phyloP scores from a whole-genome alignment of 2,888 invertebrate species.

The Tetranychus truncatus region DNA sequence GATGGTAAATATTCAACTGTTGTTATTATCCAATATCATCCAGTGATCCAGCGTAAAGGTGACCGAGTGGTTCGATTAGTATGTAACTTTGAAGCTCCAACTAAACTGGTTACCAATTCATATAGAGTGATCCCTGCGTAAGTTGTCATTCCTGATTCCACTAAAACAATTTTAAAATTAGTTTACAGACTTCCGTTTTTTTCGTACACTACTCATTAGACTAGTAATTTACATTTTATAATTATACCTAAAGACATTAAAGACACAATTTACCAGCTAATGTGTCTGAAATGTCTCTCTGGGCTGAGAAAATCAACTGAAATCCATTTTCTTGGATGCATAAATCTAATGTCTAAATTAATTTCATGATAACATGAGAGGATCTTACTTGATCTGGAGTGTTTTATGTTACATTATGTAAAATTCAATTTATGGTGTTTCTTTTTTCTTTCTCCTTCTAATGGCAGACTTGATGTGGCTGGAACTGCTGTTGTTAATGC shows the following conservation, averaged over 20 bases:
- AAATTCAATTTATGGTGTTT: not conserved
- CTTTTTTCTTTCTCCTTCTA: not conserved
- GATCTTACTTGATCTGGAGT: not conserved
- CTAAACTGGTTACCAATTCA: slow-evolving; percentile 28
- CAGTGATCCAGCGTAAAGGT: slow-evolving; percentile 61
- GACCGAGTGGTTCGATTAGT: slow-evolving; percentile 61
- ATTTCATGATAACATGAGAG: too few relatives aligned
- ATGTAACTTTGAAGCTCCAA: slow-evolving; percentile 29
- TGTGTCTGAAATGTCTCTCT: too few relatives aligned
- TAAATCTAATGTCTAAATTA: too few relatives aligned
- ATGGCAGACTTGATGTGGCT: slow-evolving; percentile 25
- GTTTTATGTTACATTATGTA: not conserved
- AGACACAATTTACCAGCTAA: too few relatives aligned
- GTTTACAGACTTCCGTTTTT: slow-evolving; percentile 11
- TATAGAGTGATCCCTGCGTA: slow-evolving; percentile 23
- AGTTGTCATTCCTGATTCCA: not conserved
- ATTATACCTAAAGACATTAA: too few relatives aligned
- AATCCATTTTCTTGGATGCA: too few relatives aligned
- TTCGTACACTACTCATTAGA: not conserved
- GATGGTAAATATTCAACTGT: slow-evolving; percentile 35
- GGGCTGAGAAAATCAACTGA: too few relatives aligned
- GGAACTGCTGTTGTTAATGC: slow-evolving; percentile 35
- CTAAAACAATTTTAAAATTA: not conserved
- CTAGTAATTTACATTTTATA: too few relatives aligned
- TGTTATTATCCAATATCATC: slow-evolving; percentile 62